These are phyloP conservation scores for Bombylius discolor DNA, from an alignment of 2,888 invertebrate species.

Conservation along the genomic window DNA sequence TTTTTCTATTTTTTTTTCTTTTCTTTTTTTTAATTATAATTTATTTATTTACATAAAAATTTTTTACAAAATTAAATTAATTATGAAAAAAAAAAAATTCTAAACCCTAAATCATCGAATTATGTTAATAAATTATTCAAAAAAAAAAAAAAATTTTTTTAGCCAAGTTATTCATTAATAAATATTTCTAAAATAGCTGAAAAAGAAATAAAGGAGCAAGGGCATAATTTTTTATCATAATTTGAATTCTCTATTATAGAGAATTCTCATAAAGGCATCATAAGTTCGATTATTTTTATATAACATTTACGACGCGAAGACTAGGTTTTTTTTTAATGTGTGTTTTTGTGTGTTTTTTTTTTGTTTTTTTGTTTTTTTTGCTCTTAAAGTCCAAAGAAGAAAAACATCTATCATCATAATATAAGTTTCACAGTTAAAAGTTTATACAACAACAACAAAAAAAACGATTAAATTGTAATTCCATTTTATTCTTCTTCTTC, in stretches of 20 bases:
- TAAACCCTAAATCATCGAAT: not conserved
- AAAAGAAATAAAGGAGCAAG: not conserved
- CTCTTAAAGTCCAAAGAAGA: no score
- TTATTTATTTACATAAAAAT: not conserved
- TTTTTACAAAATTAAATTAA: conserved; percentile 5
- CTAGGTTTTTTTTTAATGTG: no score
- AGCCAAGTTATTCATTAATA: no score
- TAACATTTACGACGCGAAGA: no score
- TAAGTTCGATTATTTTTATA: no score
- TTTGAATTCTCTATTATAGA: not conserved
- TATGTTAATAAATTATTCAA: not conserved
- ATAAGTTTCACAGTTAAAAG: no score
- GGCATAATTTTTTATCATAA: not conserved
- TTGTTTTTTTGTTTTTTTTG: no score
- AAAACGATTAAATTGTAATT: no score
- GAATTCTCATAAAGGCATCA: not conserved
- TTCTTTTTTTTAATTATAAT: not conserved
- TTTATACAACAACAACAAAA: no score
- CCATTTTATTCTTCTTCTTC: conserved; percentile 49
- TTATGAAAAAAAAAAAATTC: not conserved
- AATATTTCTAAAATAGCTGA: not conserved
- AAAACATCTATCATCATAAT: no score
- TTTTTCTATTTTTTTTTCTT: not conserved
- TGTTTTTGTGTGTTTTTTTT: no score
- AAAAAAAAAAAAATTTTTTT: no score